Conservation (phyloP, 2,113 vertebrate genomes). For the Thalassarche chlororhynchos region DNA sequence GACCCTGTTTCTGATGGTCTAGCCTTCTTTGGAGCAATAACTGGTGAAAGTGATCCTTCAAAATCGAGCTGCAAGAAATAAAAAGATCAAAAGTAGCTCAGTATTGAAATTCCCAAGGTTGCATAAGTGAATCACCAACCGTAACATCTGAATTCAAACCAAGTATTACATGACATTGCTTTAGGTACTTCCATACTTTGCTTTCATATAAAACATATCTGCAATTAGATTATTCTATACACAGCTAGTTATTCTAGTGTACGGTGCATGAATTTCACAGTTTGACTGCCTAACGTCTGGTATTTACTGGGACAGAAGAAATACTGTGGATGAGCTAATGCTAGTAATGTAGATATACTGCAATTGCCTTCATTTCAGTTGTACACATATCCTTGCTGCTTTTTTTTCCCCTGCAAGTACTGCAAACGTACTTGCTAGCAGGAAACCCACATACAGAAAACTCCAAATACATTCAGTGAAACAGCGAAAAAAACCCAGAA, state of each 20-base stretch:
- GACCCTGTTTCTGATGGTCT: slow-evolving; percentile 93
- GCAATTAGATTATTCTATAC: not conserved
- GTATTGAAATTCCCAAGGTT: not conserved
- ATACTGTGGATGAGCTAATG: not conserved
- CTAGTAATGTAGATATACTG: not conserved
- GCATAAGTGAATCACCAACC: not conserved
- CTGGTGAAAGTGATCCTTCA: slow-evolving; percentile 96
- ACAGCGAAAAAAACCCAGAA: not conserved
- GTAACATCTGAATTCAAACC: not conserved
- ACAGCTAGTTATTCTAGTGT: not conserved
- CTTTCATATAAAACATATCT: not conserved
- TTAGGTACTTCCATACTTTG: not conserved
- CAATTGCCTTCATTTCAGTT: not conserved
- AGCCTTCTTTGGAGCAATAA: slow-evolving; percentile 97
- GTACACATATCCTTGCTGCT: not conserved
- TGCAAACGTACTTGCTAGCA: not conserved
- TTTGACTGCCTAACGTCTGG: not conserved
- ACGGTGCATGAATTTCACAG: not conserved
- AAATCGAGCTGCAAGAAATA: slow-evolving; percentile 86
- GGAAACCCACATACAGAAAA: not conserved
- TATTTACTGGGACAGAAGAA: not conserved
- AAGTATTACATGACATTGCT: not conserved
- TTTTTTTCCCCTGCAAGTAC: too few species aligned
- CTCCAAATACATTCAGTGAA: not conserved
- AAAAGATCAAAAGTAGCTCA: not conserved